Conservation (phyloP, 2,888 invertebrate genomes). For the Watsonalla binaria region DNA sequence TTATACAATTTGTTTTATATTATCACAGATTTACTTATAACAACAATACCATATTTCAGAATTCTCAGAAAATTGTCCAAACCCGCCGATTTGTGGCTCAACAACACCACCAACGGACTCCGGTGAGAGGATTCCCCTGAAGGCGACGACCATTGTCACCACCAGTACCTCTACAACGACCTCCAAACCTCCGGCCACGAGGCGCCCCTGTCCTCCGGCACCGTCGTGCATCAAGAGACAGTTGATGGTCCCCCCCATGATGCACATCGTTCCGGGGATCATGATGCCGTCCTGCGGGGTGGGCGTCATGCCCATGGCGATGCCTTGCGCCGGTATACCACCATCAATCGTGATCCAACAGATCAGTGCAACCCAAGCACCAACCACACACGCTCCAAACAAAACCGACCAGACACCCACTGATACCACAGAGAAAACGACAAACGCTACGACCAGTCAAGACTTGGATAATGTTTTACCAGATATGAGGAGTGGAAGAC, state of each 20-base stretch:
- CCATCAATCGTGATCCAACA: conserved; percentile 11
- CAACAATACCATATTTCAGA: background rate
- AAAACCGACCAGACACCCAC: too few species aligned
- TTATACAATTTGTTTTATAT: too few species aligned
- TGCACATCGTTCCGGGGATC: background rate
- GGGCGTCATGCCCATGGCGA: conserved; percentile 15
- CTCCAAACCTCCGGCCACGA: too few species aligned
- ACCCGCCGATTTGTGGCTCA: conserved; percentile 30
- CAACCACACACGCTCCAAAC: background rate
- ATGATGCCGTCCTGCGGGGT: background rate
- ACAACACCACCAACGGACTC: conserved; percentile 18
- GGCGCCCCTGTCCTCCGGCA: too few species aligned
- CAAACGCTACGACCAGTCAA: too few species aligned
- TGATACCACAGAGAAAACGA: too few species aligned
- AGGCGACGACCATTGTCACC: background rate
- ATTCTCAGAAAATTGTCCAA: conserved; percentile 28
- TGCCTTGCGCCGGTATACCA: background rate
- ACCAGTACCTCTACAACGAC: conserved; percentile 13
- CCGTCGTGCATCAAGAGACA: too few species aligned
- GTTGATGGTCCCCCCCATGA: background rate
- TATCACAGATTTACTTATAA: background rate
- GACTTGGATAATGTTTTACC: too few species aligned
- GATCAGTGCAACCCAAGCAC: conserved; percentile 10
- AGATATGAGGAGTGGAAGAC: background rate
- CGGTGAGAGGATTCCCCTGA: background rate